These are phyloP conservation scores for Pantala flavescens DNA, from an alignment of 1,140 invertebrate genomes.

Conservation along the genomic window DNA sequence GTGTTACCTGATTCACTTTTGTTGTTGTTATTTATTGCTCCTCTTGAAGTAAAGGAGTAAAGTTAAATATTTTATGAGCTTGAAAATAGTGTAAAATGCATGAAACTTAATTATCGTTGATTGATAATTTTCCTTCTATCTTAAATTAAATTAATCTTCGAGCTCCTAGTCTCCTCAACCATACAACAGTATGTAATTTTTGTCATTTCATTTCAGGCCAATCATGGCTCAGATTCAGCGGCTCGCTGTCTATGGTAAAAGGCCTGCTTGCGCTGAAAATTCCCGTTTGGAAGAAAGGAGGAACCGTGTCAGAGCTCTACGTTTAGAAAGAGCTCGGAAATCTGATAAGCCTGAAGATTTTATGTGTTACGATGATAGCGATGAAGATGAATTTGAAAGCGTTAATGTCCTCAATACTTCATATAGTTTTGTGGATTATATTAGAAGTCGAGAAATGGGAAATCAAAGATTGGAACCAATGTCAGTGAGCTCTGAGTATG, in stretches of 20 bases:
- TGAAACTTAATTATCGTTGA: background rate
- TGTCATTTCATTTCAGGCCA: background rate
- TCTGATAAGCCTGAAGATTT: slow-evolving; percentile 82
- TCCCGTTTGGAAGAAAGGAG: slow-evolving; percentile 60
- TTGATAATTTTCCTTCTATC: background rate
- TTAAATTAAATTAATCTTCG: background rate
- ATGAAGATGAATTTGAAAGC: slow-evolving; percentile 52
- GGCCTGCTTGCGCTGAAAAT: slow-evolving; percentile 58
- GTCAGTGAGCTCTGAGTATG: slow-evolving; percentile 64
- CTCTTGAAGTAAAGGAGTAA: background rate
- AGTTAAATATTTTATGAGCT: background rate
- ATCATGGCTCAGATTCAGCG: slow-evolving; percentile 45
- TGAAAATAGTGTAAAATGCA: background rate
- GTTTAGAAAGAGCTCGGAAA: slow-evolving; percentile 57
- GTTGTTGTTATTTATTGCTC: background rate
- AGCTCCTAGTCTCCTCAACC: background rate
- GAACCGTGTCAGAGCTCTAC: slow-evolving; percentile 49
- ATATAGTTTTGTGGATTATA: slow-evolving; percentile 76
- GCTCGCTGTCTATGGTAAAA: slow-evolving; percentile 48
- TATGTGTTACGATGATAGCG: slow-evolving; percentile 74
- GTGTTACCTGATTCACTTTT: no score
- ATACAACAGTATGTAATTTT: background rate
- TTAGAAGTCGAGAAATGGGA: slow-evolving; percentile 61
- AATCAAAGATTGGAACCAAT: slow-evolving; percentile 49
- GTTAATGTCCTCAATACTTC: slow-evolving; percentile 64